phyloP scores from a whole-genome alignment of 1,140 invertebrate species.

The Cardiocondyla obscurior region DNA sequence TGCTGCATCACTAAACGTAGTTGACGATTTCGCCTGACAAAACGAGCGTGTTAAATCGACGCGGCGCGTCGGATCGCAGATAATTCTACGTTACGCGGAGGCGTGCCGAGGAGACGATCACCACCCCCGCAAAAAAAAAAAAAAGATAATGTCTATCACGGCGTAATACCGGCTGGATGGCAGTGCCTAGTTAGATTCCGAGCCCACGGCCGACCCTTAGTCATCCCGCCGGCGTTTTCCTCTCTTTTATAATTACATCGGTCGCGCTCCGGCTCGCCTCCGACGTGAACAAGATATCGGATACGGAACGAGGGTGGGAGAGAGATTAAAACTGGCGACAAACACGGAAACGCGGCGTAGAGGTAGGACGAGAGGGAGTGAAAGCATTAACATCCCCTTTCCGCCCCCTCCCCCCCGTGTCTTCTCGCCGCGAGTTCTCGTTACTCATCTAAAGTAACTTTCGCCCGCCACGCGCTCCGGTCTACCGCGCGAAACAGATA shows the following conservation, averaged over 20 bases:
- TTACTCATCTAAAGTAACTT: conserved; percentile 62
- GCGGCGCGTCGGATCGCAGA: conserved; percentile 45
- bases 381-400: conserved; percentile 48
- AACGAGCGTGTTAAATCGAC: conserved; percentile 57
- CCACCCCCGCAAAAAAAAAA: no score
- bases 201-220: conserved; percentile 30
- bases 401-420: neutral
- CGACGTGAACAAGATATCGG: conserved; percentile 53
- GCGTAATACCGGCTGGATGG: conserved; percentile 63
- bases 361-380: no score
- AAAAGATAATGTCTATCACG: conserved; percentile 65
- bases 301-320: conserved; percentile 22
- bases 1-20: neutral
- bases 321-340: conserved; percentile 71
- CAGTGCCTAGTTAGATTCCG: conserved; percentile 67
- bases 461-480: conserved; percentile 32
- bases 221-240: conserved; percentile 57
- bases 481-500: conserved; percentile 56
- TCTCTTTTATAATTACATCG: conserved; percentile 73
- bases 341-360: conserved; percentile 60
- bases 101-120: conserved; percentile 57
- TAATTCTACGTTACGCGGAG: conserved; percentile 58
- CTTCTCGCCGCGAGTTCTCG: conserved; percentile 33
- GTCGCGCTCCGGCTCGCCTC: conserved; percentile 1
- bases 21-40: conserved; percentile 44